Conservation (phyloP, 2,797 vertebrate species). For the Novumbra hubbsi region DNA sequence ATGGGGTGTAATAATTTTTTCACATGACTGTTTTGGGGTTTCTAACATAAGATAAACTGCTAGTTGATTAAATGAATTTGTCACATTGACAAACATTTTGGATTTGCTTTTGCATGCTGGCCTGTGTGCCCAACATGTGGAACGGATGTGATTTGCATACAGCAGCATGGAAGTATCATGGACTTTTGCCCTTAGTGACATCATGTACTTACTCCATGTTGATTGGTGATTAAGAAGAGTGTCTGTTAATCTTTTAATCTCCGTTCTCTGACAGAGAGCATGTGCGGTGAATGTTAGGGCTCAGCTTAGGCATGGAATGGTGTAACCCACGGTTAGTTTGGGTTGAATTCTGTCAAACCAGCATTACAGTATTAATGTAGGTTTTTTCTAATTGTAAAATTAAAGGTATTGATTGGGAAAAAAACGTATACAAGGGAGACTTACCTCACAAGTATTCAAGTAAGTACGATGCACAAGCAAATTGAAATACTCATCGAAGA, state of each 20-base stretch:
- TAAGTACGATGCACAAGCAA: too few relatives aligned
- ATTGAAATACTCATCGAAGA: too few relatives aligned
- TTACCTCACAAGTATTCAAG: too few relatives aligned
- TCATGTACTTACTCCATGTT: slow-evolving; percentile 42
- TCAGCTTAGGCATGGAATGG: slow-evolving; percentile 3
- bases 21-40: too few relatives aligned
- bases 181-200: slow-evolving; percentile 37
- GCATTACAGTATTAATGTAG: too few relatives aligned
- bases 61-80: too few relatives aligned
- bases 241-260: slow-evolving; percentile 61
- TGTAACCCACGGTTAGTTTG: background rate
- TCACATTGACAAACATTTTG: background rate
- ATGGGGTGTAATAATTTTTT: too few relatives aligned
- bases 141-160: background rate
- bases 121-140: background rate
- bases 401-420: too few relatives aligned
- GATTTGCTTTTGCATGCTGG: background rate
- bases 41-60: too few relatives aligned
- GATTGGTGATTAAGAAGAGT: slow-evolving; percentile 51
- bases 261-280: slow-evolving; percentile 25
- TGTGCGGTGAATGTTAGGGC: background rate
- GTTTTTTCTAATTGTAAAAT: too few relatives aligned
- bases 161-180: slow-evolving; percentile 22
- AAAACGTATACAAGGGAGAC: too few relatives aligned
- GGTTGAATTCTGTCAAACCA: background rate